Conservation (phyloP, 2,797 vertebrate genomes). For the Hippopotamyrus pictus region DNA sequence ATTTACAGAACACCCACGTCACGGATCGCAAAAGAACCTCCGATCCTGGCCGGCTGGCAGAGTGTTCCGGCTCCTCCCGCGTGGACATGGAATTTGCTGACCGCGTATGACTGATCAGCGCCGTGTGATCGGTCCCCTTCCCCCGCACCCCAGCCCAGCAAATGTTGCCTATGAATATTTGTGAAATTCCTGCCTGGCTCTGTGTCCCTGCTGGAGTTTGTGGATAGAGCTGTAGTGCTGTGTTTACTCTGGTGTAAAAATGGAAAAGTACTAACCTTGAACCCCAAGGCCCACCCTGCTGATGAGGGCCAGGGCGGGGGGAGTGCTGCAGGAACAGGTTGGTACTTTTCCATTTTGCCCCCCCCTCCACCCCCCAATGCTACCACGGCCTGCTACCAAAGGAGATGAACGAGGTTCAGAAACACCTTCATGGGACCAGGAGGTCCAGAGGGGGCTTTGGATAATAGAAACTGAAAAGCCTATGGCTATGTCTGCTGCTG, state of each 20-base stretch:
- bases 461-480: neutral
- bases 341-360: conserved; percentile 3
- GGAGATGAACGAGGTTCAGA: neutral
- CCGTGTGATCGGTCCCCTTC: neutral
- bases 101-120: neutral
- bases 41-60: conserved; percentile 8
- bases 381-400: neutral
- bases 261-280: conserved; percentile 17
- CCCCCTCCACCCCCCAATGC: neutral
- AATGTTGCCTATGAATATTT: conserved; percentile 2
- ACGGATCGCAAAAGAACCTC: neutral
- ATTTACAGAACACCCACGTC: neutral
- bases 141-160: neutral
- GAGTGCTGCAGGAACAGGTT: neutral
- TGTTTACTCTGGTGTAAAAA: conserved; percentile 22
- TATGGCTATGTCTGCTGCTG: neutral
- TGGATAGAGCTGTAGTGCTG: conserved; percentile 1
- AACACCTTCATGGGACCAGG: neutral
- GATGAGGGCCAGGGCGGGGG: neutral
- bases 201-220: neutral
- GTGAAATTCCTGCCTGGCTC: conserved; percentile 8
- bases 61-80: conserved; percentile 16
- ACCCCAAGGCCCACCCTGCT: neutral
- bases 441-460: neutral
- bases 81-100: conserved; percentile 16